phyloP scores from a whole-genome alignment of 2,888 invertebrate genomes.

The Galerucella nymphaeae region DNA sequence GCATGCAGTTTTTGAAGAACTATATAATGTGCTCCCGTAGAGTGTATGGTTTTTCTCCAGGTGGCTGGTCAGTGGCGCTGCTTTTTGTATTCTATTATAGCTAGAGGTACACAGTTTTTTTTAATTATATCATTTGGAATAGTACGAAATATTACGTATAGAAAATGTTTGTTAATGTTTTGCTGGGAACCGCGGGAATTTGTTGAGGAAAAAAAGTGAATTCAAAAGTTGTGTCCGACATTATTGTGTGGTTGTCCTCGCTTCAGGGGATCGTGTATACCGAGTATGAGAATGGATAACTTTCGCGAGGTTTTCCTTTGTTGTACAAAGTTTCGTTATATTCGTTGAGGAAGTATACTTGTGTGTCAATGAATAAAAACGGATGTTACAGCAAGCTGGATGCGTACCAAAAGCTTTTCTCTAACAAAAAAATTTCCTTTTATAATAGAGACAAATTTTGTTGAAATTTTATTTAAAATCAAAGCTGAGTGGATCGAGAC shows the following conservation, averaged over 20 bases:
- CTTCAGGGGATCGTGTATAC: slow-evolving; percentile 27
- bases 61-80: too few relatives aligned
- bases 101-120: not conserved
- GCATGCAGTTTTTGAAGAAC: too few relatives aligned
- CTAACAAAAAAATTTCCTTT: slow-evolving; percentile 14
- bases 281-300: slow-evolving; percentile 23
- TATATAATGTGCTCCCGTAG: too few relatives aligned
- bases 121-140: too few relatives aligned
- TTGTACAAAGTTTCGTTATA: slow-evolving; percentile 26
- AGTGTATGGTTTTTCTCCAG: too few relatives aligned
- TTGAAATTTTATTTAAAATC: too few relatives aligned
- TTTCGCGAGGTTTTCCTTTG: slow-evolving; percentile 29
- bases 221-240: slow-evolving; percentile 49
- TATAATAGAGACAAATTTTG: not conserved
- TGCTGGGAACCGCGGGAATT: slow-evolving; percentile 39
- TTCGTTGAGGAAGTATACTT: slow-evolving; percentile 29
- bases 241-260: slow-evolving; percentile 45
- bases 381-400: slow-evolving; percentile 26
- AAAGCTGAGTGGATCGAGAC: too few relatives aligned
- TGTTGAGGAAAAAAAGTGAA: slow-evolving; percentile 44
- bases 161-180: slow-evolving; percentile 9
- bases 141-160: too few relatives aligned
- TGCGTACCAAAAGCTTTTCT: slow-evolving; percentile 21
- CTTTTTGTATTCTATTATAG: not conserved
- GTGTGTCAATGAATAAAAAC: slow-evolving; percentile 31